Base-by-base conservation (phyloP, 2,797 vertebrate genomes). In the Cynodonichthys magdalenae region DNA sequence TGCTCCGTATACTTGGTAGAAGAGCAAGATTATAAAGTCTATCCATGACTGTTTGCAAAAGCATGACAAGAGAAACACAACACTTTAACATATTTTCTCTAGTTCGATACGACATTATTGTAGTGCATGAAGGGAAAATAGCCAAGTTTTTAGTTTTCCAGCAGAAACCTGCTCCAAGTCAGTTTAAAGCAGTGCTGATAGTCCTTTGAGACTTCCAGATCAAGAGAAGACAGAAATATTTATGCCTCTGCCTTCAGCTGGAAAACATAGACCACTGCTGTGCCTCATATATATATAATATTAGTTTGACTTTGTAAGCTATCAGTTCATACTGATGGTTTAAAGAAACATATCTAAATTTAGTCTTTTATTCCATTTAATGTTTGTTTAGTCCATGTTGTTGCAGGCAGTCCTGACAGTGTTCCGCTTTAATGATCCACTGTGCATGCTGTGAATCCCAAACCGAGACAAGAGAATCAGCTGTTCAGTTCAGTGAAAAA, bases 341-440 rank as follows among this genome's bases (percentile, higher is more conserved):
- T 15, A 11, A 34, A 60, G 48, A 39, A 15, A 53, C 53, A n/a
- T 28, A 4, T 27, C 59, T 50, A 41, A 15, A 0, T 5, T 19
- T 53, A 14, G 52, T 29, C 36, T 44, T 41, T 4, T 61, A 52
- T 49, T 49, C 20, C 44, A 31, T 41, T 41, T 53, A 24, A 63
- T 55, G 15, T 31, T 44, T 59, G 53, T 66, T 65, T 49, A 45
- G 41, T 54, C 10, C 3, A 55, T 41, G 41, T n/a, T 54, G 48
- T 20, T 68, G 28, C 20, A 69, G 34, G 55, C 34, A 24, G 19
- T 65, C 20, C 27, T 17, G 50, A 41, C n/a, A 47, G 19, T n/a
- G 28, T 45, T 17, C 49, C 48, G 63, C 7, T 62, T 74, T 74
- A 69, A 77, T 78, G 24, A 63, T 53, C 53, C 28, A 28, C 28